phyloP scores from a whole-genome alignment of 2,113 vertebrate species.

The Onychostoma macrolepis region DNA sequence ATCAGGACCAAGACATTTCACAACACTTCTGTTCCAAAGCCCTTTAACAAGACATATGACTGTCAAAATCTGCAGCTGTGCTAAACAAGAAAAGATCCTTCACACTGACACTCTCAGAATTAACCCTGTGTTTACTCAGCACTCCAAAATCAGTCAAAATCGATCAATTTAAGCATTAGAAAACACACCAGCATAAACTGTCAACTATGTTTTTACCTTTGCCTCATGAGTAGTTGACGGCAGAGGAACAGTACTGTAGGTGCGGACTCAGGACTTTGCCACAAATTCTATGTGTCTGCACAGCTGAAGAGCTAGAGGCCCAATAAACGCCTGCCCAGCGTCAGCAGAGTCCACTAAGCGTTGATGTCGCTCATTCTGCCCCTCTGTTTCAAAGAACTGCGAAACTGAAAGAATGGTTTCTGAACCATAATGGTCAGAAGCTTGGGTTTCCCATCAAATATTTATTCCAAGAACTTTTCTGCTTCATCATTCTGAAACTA shows the following conservation, averaged over 20 bases:
- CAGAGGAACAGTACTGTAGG: background rate
- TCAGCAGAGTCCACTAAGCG: conserved; percentile 15
- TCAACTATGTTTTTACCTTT: background rate
- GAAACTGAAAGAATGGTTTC: background rate
- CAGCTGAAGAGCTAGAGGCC: background rate
- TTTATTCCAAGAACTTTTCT: conserved; percentile 11
- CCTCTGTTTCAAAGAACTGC: background rate
- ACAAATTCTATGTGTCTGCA: background rate
- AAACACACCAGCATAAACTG: background rate
- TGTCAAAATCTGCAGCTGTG: background rate
- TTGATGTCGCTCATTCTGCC: background rate
- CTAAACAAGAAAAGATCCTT: background rate
- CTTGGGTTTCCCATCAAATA: conserved; percentile 6
- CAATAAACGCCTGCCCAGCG: background rate
- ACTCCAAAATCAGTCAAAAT: background rate
- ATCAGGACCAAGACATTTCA: background rate
- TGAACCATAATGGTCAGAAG: conserved; percentile 28
- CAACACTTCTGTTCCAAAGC: background rate
- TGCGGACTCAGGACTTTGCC: background rate
- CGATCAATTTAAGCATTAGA: background rate
- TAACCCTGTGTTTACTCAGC: background rate
- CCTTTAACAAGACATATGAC: background rate
- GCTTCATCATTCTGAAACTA: conserved; percentile 4
- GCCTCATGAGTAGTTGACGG: background rate
- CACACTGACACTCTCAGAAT: background rate